phyloP scores from a whole-genome alignment of 2,113 vertebrate genomes.

The Oreochromis spilurus region DNA sequence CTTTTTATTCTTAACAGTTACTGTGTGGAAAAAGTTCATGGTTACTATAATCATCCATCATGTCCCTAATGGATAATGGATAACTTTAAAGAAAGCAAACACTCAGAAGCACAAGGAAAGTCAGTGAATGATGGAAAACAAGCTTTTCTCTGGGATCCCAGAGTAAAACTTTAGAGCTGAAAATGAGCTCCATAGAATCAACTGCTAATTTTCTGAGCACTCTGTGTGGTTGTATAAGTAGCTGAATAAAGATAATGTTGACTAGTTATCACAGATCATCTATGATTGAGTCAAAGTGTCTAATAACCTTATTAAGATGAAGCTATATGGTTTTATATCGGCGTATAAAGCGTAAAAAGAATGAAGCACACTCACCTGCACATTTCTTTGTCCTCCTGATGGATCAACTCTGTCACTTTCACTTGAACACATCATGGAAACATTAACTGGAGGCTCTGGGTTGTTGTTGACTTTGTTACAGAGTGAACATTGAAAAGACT shows the following conservation, averaged over 20 bases:
- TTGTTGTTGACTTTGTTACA: background rate
- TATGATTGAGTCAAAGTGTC: background rate
- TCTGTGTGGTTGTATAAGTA: accelerated
- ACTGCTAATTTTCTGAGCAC: accelerated
- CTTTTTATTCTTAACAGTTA: background rate
- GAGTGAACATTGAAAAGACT: background rate
- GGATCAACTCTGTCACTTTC: background rate
- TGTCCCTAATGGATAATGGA: background rate
- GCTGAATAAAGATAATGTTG: background rate
- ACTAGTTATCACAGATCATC: accelerated
- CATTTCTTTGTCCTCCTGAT: background rate
- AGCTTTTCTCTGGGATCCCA: accelerated
- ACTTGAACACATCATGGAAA: background rate
- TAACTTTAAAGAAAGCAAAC: background rate
- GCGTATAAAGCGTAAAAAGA: accelerated
- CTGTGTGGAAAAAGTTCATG: accelerated
- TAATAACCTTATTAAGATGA: accelerated
- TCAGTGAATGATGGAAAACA: background rate
- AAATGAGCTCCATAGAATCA: background rate
- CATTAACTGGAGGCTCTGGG: background rate
- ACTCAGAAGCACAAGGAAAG: accelerated
- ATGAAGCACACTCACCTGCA: background rate
- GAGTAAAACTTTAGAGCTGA: background rate
- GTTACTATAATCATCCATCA: background rate
- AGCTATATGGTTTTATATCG: accelerated